Percentiles rank a stretch among this genome's conserved stretches.
These are phyloP conservation scores for Rhyacophila brunnea DNA, from an alignment of 1,140 invertebrate genomes.

Conservation along the genomic window DNA sequence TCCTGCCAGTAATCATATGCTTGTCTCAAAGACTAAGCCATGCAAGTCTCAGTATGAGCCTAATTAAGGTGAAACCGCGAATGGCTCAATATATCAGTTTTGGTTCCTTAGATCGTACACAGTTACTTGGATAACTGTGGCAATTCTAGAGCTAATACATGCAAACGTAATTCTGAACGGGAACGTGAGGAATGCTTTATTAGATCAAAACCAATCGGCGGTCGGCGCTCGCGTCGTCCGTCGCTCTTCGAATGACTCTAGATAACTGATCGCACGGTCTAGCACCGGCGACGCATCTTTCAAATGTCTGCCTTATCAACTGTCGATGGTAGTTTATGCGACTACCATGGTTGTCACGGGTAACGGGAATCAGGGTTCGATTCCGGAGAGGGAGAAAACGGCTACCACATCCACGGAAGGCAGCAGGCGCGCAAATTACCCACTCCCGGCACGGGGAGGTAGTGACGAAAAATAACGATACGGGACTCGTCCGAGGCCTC, in stretches of 20 bases:
- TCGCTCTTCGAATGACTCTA: no score
- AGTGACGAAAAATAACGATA: constrained; percentile 89
- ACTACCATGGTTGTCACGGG: constrained; percentile 79
- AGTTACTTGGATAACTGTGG: constrained; percentile 85
- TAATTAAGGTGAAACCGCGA: constrained; percentile 72
- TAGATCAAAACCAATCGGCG: constrained; percentile 54
- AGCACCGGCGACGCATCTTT: constrained; percentile 75
- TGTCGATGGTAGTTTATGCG: constrained; percentile 76
- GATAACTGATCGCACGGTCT: no score
- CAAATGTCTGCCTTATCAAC: constrained; percentile 88
- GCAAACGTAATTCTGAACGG: constrained; percentile 66
- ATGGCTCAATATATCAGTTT: constrained; percentile 79
- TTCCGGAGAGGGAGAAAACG: constrained; percentile 82
- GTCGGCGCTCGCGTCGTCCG: no score
- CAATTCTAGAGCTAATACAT: constrained; percentile 85
- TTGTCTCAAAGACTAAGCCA: constrained; percentile 79
- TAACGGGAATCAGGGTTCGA: constrained; percentile 69
- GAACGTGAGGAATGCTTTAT: constrained; percentile 69
- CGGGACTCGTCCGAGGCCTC: constrained; percentile 72
- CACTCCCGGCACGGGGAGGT: constrained; percentile 77
- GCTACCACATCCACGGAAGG: constrained; percentile 91
- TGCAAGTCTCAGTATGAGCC: constrained; percentile 75
- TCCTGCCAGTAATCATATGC: constrained; percentile 72
- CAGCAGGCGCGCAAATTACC: constrained; percentile 88
- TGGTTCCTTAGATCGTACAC: constrained; percentile 68